Evolutionary conservation across 1,140 invertebrate species (phyloP).

Genomic region (Dinothrombium tinctorium): DNA sequence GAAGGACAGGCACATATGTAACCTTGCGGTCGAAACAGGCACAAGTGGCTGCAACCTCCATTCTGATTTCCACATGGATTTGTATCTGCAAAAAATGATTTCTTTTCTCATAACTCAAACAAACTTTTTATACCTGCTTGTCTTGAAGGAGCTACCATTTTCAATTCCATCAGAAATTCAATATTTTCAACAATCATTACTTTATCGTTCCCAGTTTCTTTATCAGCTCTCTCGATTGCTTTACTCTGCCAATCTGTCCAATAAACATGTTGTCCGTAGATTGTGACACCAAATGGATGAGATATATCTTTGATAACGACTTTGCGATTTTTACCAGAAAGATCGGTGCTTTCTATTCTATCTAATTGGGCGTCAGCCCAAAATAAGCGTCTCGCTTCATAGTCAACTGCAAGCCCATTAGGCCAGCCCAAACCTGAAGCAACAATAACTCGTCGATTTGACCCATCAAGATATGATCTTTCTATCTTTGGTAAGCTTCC

Average conservation of each 20-base stretch:
- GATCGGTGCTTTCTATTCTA: constrained; percentile 57
- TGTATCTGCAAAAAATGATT: constrained; percentile 7
- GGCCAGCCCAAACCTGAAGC: constrained; percentile 24
- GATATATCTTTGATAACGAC: constrained; percentile 7
- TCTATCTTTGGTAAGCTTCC: constrained; percentile 82
- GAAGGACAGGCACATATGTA: constrained; percentile 54
- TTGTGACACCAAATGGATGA: constrained; percentile 47
- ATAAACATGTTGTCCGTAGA: constrained; percentile 40
- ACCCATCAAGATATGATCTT: constrained; percentile 70
- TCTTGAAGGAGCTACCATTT: constrained; percentile 38
- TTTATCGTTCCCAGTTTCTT: constrained; percentile 19
- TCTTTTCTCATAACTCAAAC: too few species aligned
- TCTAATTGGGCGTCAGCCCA: constrained; percentile 31
- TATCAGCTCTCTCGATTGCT: constrained; percentile 45
- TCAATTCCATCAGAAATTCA: constrained; percentile 45
- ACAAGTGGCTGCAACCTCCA: constrained; percentile 87
- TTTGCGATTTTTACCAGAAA: constrained; percentile 10
- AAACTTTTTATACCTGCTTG: constrained; percentile 38
- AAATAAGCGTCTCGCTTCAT: constrained; percentile 24
- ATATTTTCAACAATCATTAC: constrained; percentile 35
- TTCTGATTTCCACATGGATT: constrained; percentile 83
- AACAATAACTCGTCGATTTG: constrained; percentile 36
- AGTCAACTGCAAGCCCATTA: constrained; percentile 25
- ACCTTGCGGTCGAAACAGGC: constrained; percentile 38
- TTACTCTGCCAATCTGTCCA: constrained; percentile 76